phyloP scores from a whole-genome alignment of 2,797 vertebrate species.

The Microtus agrestis region DNA sequence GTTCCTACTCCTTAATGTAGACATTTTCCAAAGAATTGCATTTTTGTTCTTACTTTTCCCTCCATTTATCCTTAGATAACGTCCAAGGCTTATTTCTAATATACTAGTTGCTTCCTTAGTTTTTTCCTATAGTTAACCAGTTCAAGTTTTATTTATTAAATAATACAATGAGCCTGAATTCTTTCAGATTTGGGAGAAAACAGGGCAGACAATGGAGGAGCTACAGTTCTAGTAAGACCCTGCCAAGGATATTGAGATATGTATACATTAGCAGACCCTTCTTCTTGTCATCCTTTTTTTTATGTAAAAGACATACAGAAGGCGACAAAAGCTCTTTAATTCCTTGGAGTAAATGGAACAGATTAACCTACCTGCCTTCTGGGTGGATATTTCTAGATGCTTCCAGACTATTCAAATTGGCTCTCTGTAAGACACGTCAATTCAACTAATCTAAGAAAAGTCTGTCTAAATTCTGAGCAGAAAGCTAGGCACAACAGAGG shows the following conservation, averaged over 20 bases:
- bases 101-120: background rate
- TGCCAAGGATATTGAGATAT: background rate
- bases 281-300: background rate
- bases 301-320: background rate
- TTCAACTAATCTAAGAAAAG: background rate
- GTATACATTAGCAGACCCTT: background rate
- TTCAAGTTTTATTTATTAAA: background rate
- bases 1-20: background rate
- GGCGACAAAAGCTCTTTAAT: background rate
- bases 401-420: background rate
- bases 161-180: fast-evolving
- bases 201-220: background rate
- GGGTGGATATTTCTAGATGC: background rate
- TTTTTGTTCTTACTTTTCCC: background rate
- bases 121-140: background rate
- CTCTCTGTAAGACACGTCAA: background rate
- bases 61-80: background rate
- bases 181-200: background rate
- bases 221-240: background rate
- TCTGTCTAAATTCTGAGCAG: background rate
- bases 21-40: background rate
- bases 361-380: background rate
- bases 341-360: background rate
- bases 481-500: background rate
- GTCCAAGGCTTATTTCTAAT: background rate